phyloP scores from a whole-genome alignment of 2,797 vertebrate genomes.

The Pygocentrus nattereri region DNA sequence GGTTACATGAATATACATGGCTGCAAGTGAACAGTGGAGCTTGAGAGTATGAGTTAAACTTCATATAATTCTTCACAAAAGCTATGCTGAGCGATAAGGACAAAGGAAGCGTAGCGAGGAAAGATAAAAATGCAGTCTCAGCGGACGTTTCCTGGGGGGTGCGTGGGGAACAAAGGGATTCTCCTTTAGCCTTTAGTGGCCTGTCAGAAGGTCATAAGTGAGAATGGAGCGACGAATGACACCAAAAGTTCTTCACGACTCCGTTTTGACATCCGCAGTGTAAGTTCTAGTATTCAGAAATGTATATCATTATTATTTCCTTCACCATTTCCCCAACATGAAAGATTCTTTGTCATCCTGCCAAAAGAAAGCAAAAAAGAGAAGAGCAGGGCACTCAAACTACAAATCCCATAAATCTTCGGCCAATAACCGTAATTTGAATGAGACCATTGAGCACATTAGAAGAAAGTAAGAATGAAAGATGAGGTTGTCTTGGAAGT shows the following conservation, averaged over 20 bases:
- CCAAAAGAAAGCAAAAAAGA: neutral
- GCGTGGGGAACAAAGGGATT: slow-evolving; percentile 19
- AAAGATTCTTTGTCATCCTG: slow-evolving; percentile 3
- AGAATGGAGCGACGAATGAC: too few species aligned
- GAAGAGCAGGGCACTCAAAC: slow-evolving; percentile 2
- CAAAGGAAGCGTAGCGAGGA: neutral
- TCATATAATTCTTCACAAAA: neutral
- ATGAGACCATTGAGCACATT: slow-evolving; percentile 49
- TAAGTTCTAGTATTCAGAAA: neutral
- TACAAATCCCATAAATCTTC: slow-evolving; percentile 47
- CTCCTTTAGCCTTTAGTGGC: slow-evolving; percentile 35
- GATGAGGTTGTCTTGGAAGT: slow-evolving; percentile 40
- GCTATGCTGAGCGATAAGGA: neutral
- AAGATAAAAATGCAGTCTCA: slow-evolving; percentile 34
- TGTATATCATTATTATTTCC: slow-evolving; percentile 9
- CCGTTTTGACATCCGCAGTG: slow-evolving; percentile 18
- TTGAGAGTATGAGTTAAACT: neutral
- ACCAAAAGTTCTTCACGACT: neutral
- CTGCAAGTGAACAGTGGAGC: neutral
- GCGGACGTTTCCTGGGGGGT: neutral
- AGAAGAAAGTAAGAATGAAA: slow-evolving; percentile 44
- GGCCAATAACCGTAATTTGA: slow-evolving; percentile 29
- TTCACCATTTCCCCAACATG: neutral
- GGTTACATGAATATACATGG: slow-evolving; percentile 17
- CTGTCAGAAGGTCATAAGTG: neutral